Evolutionary conservation across 2,888 invertebrate species (phyloP).

Genomic region (Minunthozetes semirufus): DNA sequence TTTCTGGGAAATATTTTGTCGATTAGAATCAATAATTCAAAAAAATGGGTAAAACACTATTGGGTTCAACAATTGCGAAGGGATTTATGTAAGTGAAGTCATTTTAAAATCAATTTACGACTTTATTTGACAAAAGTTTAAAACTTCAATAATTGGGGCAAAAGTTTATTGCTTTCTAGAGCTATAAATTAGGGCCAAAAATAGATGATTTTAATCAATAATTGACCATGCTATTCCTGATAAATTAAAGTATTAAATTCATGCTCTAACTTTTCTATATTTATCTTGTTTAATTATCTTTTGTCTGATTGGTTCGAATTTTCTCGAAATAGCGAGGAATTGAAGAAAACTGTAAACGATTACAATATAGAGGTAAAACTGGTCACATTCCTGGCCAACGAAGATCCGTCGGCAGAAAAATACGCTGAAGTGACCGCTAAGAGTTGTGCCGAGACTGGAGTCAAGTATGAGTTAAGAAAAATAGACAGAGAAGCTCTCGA

Average conservation of each 20-base stretch:
- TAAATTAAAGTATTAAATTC: too few relatives aligned
- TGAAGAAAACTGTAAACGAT: conserved; percentile 6
- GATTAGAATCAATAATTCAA: neutral
- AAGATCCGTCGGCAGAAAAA: conserved; percentile 35
- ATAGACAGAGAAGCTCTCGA: conserved; percentile 35
- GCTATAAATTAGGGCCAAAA: neutral
- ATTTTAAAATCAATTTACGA: too few relatives aligned
- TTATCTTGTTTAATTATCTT: too few relatives aligned
- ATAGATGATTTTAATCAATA: too few relatives aligned
- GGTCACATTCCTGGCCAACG: conserved; percentile 37
- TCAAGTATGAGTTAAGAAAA: conserved; percentile 35
- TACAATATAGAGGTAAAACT: conserved; percentile 29
- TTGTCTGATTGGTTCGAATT: too few relatives aligned
- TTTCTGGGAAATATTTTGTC: too few relatives aligned
- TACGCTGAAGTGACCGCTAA: conserved; percentile 35
- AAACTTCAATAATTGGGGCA: too few relatives aligned
- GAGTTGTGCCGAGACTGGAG: conserved; percentile 34
- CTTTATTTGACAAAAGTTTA: neutral
- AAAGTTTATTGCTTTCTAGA: neutral
- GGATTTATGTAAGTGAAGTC: conserved; percentile 26
- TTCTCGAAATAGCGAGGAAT: conserved; percentile 21
- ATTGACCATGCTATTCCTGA: too few relatives aligned
- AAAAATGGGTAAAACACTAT: conserved; percentile 29
- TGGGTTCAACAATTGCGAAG: conserved; percentile 27
- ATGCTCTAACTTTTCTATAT: too few relatives aligned